phyloP scores from a whole-genome alignment of 92 coral and sea anemone species.

The Porites cylindrica region DNA sequence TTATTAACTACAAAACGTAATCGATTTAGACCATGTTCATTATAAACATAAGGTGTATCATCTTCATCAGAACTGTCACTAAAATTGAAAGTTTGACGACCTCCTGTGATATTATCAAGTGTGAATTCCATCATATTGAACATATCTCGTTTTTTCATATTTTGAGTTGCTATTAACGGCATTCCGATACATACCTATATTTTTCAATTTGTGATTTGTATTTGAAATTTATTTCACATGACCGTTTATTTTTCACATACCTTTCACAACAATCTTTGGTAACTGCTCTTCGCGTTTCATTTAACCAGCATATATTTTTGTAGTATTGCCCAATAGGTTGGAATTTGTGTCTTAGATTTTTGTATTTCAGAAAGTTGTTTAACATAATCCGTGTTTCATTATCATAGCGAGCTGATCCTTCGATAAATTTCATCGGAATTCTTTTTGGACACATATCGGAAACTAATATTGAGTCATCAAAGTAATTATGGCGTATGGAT shows the following conservation, averaged over 20 bases:
- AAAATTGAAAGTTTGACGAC: neutral
- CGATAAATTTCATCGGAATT: neutral
- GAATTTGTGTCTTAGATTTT: neutral
- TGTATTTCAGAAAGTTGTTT: conserved; percentile 28
- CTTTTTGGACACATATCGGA: no score
- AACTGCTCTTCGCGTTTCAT: conserved; percentile 1
- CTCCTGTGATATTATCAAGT: neutral
- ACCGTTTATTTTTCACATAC: neutral
- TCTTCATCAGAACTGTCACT: no score
- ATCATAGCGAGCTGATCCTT: conserved; percentile 28
- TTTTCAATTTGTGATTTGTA: conserved; percentile 14
- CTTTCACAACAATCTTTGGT: conserved; percentile 2
- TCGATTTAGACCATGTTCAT: no score
- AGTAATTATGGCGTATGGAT: neutral
- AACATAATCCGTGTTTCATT: conserved; percentile 26
- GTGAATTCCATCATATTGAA: conserved; percentile 44
- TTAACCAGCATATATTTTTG: neutral
- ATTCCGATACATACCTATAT: conserved; percentile 11
- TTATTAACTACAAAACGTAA: no score
- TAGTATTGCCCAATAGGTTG: neutral
- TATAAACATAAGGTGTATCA: no score
- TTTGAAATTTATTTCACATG: conserved; percentile 10
- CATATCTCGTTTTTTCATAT: conserved; percentile 24
- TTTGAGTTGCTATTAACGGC: conserved; percentile 15
- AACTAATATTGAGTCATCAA: neutral